Evolutionary conservation across 2,888 invertebrate species (phyloP), one percentile per base, ranked within the genome.

Genomic region (Chymomyza procnemis): DNA sequence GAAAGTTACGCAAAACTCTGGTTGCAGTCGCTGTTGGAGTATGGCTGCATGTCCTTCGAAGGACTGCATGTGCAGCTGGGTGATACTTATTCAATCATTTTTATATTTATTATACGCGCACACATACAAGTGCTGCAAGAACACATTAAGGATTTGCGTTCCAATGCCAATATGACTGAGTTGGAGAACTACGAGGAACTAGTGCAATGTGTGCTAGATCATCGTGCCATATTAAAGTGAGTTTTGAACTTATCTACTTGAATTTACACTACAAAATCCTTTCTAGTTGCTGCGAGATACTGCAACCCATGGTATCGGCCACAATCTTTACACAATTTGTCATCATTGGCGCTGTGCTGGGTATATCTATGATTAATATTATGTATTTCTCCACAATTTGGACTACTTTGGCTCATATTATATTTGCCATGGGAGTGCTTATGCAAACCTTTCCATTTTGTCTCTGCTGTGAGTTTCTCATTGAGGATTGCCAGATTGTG

Each of bases 361-460:
- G 82, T 0, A 19, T 86, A n/a, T 72, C 87, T 0, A 14, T 82
- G n/a, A 69, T 82, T 47, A 81, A 82, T 14, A 56, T 82, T 0
- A 69, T 82, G 16, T 82, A 76, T 52, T 84, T 84, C 22, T 71
- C 74, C 3, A 70, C 70, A 21, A 59, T 86, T 8, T 86, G 72
- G 81, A 69, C 66, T 5, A 69, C 66, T 8, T 18, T 81, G 8
- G 65, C 74, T n/a, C 74, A 71, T 1, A 62, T 72, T 6, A 18
- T 75, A 14, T 79, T 75, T 21, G 48, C 79, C 4, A 18, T 78
- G 1, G 62, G 71, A 0, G 54, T 76, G 1, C 52, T 86, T 1
- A 30, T 81, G 58, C 69, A 83, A 22, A 81, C 82, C 0, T 83
- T 83, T 41, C 82, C 82, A 21, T 86, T 83, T 2, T 86, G 87